These are phyloP conservation scores for Diorhabda elongata DNA, from an alignment of 1,140 invertebrate species.

Conservation along the genomic window DNA sequence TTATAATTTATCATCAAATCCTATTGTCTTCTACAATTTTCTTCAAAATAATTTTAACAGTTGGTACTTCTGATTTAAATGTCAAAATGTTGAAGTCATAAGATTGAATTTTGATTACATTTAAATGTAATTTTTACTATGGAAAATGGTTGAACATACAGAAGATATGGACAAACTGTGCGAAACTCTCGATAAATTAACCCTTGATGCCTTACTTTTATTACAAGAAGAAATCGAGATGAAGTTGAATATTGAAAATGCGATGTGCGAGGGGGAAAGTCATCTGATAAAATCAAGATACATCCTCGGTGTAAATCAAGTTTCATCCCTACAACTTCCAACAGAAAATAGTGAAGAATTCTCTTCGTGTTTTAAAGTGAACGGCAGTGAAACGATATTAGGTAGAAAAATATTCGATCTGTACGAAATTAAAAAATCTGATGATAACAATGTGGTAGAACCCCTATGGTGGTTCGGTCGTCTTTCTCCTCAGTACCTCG, in stretches of 20 bases:
- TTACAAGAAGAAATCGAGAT: conserved; percentile 63
- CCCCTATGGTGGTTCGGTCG: conserved; percentile 74
- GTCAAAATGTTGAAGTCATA: no score
- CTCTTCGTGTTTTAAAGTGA: conserved; percentile 50
- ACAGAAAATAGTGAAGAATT: conserved; percentile 57
- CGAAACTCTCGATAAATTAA: conserved; percentile 58
- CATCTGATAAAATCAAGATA: conserved; percentile 69
- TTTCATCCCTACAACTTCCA: conserved; percentile 63
- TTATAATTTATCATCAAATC: no score
- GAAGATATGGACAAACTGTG: conserved; percentile 45
- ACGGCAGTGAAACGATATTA: conserved; percentile 44
- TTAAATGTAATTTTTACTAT: no score
- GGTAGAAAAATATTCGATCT: conserved; percentile 40
- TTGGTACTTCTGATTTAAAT: no score
- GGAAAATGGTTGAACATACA: not conserved
- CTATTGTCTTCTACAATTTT: no score
- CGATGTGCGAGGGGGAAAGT: conserved; percentile 59
- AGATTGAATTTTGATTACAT: no score
- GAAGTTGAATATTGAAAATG: conserved; percentile 62
- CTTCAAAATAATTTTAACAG: no score
- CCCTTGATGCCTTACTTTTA: conserved; percentile 58
- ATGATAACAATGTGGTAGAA: conserved; percentile 50
- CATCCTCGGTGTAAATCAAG: conserved; percentile 64
- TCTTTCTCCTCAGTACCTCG: conserved; percentile 66
- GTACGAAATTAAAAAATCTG: conserved; percentile 35